These are phyloP conservation scores for Dromas ardeola DNA, from an alignment of 2,113 vertebrate species.

Conservation along the genomic window DNA sequence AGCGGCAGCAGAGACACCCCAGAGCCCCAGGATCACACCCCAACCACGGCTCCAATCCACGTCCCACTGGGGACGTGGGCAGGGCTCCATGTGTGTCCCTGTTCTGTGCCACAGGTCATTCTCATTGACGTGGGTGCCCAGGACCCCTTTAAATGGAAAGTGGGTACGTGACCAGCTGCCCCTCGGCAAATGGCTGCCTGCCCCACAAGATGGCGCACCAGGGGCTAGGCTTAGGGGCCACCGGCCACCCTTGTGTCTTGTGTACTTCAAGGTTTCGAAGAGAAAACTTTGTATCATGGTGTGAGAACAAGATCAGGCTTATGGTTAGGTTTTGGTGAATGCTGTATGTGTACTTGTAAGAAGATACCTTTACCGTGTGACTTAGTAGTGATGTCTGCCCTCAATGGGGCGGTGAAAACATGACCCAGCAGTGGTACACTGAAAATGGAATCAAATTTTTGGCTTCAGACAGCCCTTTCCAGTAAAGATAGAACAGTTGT, in stretches of 20 bases:
- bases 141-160: neutral
- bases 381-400: neutral
- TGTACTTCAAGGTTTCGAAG: neutral
- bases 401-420: neutral
- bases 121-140: rapidly evolving
- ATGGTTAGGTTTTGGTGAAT: neutral
- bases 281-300: neutral
- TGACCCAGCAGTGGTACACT: no score
- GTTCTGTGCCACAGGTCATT: neutral
- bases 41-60: no score
- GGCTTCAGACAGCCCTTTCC: neutral
- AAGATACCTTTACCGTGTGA: neutral
- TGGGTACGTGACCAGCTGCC: neutral
- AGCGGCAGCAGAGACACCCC: neutral
- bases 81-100: rapidly evolving
- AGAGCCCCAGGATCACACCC: no score
- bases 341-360: rapidly evolving
- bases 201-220: rapidly evolving
- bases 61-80: neutral
- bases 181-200: neutral
- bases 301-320: neutral
- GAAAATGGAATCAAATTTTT: neutral
- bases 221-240: no score
- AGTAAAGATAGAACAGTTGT: neutral
- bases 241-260: neutral